These are phyloP conservation scores for Anastrepha obliqua DNA, from an alignment of 1,140 invertebrate genomes.

Conservation along the genomic window DNA sequence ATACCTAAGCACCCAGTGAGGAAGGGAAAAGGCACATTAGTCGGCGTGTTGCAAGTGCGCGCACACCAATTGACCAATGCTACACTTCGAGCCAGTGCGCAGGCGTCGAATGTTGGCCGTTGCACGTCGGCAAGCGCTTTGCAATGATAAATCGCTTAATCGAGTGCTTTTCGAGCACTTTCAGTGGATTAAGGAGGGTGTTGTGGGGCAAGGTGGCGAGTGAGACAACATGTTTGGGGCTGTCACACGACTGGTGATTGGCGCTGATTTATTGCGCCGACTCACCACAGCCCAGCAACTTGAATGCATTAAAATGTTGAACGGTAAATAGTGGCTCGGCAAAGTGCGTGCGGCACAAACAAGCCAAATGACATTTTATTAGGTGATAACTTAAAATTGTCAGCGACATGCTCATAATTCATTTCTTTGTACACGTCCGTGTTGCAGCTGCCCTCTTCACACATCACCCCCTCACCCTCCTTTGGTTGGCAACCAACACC, in stretches of 20 bases:
- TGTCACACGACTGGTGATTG: conserved; percentile 40
- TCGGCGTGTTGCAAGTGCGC: conserved; percentile 45
- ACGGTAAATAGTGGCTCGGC: not conserved
- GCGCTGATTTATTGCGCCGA: conserved; percentile 42
- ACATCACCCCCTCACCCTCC: not conserved
- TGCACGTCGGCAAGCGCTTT: not conserved
- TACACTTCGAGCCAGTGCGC: conserved; percentile 20
- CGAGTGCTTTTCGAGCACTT: not conserved
- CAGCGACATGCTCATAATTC: conserved; percentile 49
- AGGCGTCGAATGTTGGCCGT: conserved; percentile 39
- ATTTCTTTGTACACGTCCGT: conserved; percentile 19
- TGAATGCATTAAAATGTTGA: not conserved
- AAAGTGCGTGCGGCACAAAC: conserved; percentile 46
- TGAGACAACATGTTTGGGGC: conserved; percentile 37
- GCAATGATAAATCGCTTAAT: conserved; percentile 47
- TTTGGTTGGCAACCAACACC: not conserved
- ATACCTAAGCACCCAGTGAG: not conserved
- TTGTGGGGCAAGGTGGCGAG: not conserved
- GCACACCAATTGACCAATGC: not conserved
- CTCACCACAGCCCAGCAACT: not conserved
- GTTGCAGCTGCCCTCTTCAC: not conserved
- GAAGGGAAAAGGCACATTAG: conserved; percentile 12
- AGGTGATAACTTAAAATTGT: conserved; percentile 53
- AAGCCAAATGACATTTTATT: conserved; percentile 51
- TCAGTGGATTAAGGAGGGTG: not conserved